These are phyloP conservation scores for Dioctria linearis DNA, from an alignment of 2,888 invertebrate species.

Conservation along the genomic window DNA sequence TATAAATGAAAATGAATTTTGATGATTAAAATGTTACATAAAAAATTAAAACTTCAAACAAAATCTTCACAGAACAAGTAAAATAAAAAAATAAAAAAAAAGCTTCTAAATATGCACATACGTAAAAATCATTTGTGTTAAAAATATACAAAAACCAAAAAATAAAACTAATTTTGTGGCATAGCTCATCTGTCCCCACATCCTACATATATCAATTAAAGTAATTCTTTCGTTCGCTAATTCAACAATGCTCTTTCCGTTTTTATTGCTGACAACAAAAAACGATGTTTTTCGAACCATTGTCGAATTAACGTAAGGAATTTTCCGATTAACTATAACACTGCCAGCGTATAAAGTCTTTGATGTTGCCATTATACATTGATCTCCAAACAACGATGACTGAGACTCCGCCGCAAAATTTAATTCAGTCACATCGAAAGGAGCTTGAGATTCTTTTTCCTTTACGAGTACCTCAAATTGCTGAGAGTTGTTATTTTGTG, in stretches of 20 bases:
- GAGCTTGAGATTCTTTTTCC: conserved; percentile 65
- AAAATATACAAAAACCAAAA: conserved; percentile 59
- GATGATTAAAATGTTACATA: conserved; percentile 16
- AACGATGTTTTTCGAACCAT: conserved; percentile 63
- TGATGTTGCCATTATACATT: conserved; percentile 20
- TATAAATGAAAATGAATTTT: not conserved
- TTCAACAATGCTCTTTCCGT: conserved; percentile 59
- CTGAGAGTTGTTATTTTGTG: conserved; percentile 13
- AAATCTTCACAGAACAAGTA: conserved; percentile 3
- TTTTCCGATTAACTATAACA: conserved; percentile 63
- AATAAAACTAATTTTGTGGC: conserved; percentile 60
- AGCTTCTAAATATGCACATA: conserved; percentile 39
- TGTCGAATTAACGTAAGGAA: conserved; percentile 63
- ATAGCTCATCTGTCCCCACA: conserved; percentile 62
- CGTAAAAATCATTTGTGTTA: conserved; percentile 57
- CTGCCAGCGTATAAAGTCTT: conserved; percentile 63
- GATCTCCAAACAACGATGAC: not conserved
- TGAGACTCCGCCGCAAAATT: conserved; percentile 15
- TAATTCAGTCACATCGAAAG: conserved; percentile 64
- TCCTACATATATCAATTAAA: conserved; percentile 60
- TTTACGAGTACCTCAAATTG: conserved; percentile 64
- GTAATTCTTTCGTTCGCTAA: conserved; percentile 63
- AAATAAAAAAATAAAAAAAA: conserved; percentile 43
- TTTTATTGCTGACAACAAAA: conserved; percentile 59
- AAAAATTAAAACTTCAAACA: not conserved